Evolutionary conservation across 64 coral and sea anemone species (phyloP).

Genomic region (Porites australiensis): DNA sequence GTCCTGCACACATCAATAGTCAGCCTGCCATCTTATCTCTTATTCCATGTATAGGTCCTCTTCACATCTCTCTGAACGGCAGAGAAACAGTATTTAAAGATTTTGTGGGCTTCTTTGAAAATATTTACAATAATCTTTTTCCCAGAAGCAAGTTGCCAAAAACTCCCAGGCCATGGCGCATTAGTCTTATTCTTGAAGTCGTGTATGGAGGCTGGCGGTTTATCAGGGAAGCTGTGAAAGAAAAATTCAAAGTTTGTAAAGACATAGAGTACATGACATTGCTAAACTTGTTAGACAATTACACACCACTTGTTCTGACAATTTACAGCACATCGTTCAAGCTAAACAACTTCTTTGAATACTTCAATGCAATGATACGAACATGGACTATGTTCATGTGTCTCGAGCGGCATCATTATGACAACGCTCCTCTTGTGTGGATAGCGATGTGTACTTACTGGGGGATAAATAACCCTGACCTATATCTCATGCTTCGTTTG

Average conservation of each 20-base stretch:
- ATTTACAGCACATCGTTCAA: slow-evolving; percentile 61
- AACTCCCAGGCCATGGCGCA: slow-evolving; percentile 12
- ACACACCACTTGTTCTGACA: slow-evolving; percentile 49
- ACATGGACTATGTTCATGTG: slow-evolving; percentile 59
- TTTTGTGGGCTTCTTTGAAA: slow-evolving; percentile 5
- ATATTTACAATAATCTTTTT: not conserved
- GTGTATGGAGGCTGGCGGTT: slow-evolving; percentile 22
- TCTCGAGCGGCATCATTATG: slow-evolving; percentile 53
- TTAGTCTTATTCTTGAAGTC: slow-evolving; percentile 22
- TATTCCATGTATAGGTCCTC: slow-evolving; percentile 31
- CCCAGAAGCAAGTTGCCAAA: not conserved
- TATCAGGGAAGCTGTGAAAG: slow-evolving; percentile 4
- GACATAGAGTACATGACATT: slow-evolving; percentile 30
- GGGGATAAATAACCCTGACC: slow-evolving; percentile 6
- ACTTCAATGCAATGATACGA: slow-evolving; percentile 56
- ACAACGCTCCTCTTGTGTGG: slow-evolving; percentile 65
- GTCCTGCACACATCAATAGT: no score
- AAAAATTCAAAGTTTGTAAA: not conserved
- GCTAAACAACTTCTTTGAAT: slow-evolving; percentile 40
- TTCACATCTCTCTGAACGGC: slow-evolving; percentile 25
- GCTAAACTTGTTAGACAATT: slow-evolving; percentile 62
- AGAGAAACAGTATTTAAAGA: slow-evolving; percentile 35
- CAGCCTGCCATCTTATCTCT: slow-evolving; percentile 33
- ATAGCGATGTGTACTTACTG: not conserved
- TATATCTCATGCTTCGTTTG: not conserved